Base-by-base conservation (phyloP, 2,888 invertebrate species). In the Drosophila falleni region DNA sequence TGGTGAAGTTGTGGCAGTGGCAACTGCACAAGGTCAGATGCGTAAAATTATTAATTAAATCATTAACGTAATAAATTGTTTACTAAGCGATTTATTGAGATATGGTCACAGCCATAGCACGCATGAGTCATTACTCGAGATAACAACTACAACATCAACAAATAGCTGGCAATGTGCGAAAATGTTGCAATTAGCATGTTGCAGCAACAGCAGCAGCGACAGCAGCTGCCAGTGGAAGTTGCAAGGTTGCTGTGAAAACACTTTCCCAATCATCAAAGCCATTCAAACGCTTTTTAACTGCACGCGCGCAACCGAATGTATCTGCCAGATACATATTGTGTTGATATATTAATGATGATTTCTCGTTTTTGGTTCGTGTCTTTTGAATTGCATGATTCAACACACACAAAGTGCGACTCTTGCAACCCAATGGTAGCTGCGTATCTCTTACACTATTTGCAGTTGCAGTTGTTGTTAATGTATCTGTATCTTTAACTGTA, bases 251-350 rank as follows among this genome's bases (percentile, higher is more conserved):
- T 79, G 80, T 69, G 77, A 85, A 88, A 89, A 89, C 87, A 87
- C 89, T 84, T 89, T 84, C 87, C 89, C 84, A 84, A 87, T 89
- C 84, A 84, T 84, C 84, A 89, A 89, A 84, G 81, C 87, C 89
- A 89, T 89, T 87, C 84, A 84, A 73, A 80, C 42, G 78, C 78
- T 81, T 84, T 83, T 86, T 87, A 87, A 61, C 71, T 65, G 81
- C 84, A 87, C 80, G 83, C 84, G 78, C 87, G 65, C 72, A 16
- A 10, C 23, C 11, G 31, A 51, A 46, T 49, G 41, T 54, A 77
- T 74, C 76, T 76, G 62, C 44, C 56, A 58, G 56, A 62, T 49
- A 59, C 39, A 44, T 66, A 75, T 70, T 78, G 87, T 87, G 84
- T 87, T 89, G 84, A 89, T 89, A 87, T 78, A 84, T 84, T 84